A percentile compares a stretch with the other conserved stretches of the same genome.
Evolutionary conservation across 2,113 vertebrate species (phyloP).

Genomic region (Caracal caracal): DNA sequence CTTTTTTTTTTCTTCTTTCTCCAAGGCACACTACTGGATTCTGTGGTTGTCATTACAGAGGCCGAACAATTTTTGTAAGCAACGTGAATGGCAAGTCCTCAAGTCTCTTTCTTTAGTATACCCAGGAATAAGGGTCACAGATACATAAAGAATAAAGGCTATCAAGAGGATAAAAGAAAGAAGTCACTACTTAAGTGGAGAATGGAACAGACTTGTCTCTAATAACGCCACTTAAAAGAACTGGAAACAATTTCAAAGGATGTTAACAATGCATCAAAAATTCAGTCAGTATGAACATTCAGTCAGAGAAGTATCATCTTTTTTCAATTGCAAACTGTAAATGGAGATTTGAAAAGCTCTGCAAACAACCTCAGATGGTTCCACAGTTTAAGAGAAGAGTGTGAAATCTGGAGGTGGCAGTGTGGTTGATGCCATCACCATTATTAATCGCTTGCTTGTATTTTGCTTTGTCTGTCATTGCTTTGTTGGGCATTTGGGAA

Average conservation of each 20-base stretch:
- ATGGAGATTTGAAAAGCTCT: neutral
- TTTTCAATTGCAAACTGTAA: neutral
- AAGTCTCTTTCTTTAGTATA: neutral
- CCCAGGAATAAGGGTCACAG: neutral
- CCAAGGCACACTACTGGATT: neutral
- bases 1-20: neutral
- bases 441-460: neutral
- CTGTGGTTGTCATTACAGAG: neutral
- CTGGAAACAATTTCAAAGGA: neutral
- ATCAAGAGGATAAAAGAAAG: neutral
- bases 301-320: neutral
- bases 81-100: neutral
- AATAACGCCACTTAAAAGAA: neutral
- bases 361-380: neutral
- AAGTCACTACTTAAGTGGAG: neutral
- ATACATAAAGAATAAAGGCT: neutral
- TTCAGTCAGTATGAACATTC: neutral
- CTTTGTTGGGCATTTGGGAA: neutral
- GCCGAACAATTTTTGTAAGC: neutral
- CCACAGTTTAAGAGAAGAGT: neutral
- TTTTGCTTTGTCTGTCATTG: neutral
- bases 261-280: neutral
- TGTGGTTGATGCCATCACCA: neutral
- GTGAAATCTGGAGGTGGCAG: neutral
- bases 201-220: neutral